Base-by-base conservation (phyloP, 2,797 vertebrate genomes). In the Lepus townsendii region DNA sequence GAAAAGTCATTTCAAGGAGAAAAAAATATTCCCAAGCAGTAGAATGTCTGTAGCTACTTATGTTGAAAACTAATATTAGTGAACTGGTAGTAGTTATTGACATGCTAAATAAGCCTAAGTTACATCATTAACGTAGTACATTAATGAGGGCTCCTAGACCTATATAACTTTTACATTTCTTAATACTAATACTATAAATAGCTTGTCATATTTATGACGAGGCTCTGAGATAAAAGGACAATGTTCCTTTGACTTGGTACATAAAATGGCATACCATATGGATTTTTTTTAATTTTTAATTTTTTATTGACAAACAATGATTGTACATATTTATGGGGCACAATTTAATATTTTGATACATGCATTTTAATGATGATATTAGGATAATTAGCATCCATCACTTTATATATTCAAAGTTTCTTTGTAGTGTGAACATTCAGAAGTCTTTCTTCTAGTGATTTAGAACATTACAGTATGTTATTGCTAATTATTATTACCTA, bases 111-210 rank as follows among this genome's bases (percentile, higher is more conserved):
- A 75, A 86, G 9, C 13, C 38, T 47, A 35, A 8, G 57, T 94
- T 12, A 27, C 38, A 27, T 83, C 38, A 47, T 66, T 50, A n/a
- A 50, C 65, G 16, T 12, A 66, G 20, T 26, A 62, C 22, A 88
- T 47, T 26, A 57, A 83, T 52, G 65, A 7, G 35, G 47, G 35
- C 63, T 77, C 54, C 30, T 14, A 95, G 38, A 19, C 47, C 65
- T 69, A 77, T 54, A 11, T n/a, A 69, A n/a, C 24, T 87, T 60
- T 91, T 90, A 63, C 38, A 82, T 52, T 83, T 88, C 24, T 50
- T 52, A 87, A 91, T 47, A 47, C 38, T 0, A 62, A 19, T 54
- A 73, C 83, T 27, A 75, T 20, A 75, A 75, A 13, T 47, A 27
- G 42, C 42, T 47, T 62, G 16, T 35, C 57, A 76, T 62, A 85